phyloP scores from a whole-genome alignment of 2,113 vertebrate genomes.

The Pholis gunnellus region DNA sequence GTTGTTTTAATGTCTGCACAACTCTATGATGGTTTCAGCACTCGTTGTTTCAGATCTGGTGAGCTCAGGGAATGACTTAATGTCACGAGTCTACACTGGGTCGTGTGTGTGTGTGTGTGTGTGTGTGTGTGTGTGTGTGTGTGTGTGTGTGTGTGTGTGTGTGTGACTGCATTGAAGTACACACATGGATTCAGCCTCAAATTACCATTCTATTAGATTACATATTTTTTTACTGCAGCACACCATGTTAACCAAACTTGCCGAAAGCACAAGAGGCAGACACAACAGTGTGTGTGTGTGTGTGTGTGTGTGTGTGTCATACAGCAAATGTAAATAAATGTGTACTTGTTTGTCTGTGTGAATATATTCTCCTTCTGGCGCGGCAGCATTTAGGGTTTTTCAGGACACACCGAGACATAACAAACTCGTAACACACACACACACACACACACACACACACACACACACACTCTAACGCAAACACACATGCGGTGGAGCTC shows the following conservation, averaged over 20 bases:
- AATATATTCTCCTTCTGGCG: neutral
- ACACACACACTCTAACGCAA: constrained; percentile 4
- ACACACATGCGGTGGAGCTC: neutral
- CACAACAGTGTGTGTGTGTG: constrained; percentile 14
- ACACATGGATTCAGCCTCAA: neutral
- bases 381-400: neutral
- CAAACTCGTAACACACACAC: constrained; percentile 1
- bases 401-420: neutral
- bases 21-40: neutral
- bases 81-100: neutral
- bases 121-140: no score
- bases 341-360: constrained; percentile 8
- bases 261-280: neutral
- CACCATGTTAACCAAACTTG: neutral
- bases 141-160: no score
- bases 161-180: neutral
- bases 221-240: constrained; percentile 17
- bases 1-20: neutral
- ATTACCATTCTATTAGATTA: constrained; percentile 37
- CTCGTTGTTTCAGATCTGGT: neutral
- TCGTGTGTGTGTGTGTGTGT: no score
- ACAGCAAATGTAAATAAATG: constrained; percentile 16
- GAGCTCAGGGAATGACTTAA: neutral
- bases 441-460: neutral
- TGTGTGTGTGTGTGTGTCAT: constrained; percentile 5